phyloP scores from a whole-genome alignment of 2,888 invertebrate species.

The Phortica magna region DNA sequence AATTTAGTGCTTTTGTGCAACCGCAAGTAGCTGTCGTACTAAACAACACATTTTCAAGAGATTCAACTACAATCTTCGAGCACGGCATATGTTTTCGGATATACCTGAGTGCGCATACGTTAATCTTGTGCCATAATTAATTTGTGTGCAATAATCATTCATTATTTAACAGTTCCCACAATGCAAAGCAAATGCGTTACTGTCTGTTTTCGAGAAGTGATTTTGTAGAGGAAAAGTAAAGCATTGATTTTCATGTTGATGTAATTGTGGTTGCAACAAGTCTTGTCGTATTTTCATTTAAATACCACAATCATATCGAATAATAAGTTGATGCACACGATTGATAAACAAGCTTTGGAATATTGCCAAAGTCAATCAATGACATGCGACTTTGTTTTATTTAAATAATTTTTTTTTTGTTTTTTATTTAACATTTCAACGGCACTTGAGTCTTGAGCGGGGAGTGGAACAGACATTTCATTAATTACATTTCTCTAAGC shows the following conservation, averaged over 20 bases:
- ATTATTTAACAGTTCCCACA: constrained; percentile 6
- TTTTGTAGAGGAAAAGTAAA: not conserved
- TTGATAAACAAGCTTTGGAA: no score
- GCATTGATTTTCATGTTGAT: not conserved
- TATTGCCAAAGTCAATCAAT: no score
- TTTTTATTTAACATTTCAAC: no score
- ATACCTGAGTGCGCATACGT: constrained; percentile 1
- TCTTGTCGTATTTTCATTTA: not conserved
- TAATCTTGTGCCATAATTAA: constrained; percentile 5
- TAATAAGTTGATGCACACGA: not conserved
- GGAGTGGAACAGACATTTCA: no score
- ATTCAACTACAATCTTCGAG: not conserved
- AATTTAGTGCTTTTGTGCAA: constrained; percentile 56
- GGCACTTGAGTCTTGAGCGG: no score
- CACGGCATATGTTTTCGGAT: not conserved
- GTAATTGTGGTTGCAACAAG: not conserved
- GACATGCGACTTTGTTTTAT: no score
- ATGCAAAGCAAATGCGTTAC: not conserved
- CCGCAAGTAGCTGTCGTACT: constrained; percentile 37
- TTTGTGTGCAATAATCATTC: constrained; percentile 11
- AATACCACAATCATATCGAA: not conserved
- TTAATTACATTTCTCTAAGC: no score
- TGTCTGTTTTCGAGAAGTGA: not conserved
- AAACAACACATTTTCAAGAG: not conserved
- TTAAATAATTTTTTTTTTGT: no score